Conservation (phyloP, 2,888 invertebrate species). For the Synanthedon andrenaeformis region DNA sequence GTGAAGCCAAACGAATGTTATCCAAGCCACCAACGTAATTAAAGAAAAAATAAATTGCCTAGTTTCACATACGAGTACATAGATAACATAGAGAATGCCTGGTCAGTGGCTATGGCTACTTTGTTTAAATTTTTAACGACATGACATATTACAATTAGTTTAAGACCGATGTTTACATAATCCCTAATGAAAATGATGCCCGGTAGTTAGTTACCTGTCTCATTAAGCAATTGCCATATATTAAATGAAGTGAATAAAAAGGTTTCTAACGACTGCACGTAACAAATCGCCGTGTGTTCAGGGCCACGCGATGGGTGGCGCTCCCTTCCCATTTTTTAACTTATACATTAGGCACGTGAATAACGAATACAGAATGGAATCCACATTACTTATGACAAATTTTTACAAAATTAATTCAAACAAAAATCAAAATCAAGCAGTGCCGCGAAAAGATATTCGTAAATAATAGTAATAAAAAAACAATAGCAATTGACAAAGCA, state of each 20-base stretch:
- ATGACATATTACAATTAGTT: no score
- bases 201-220: background rate
- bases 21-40: background rate
- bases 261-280: constrained; percentile 16
- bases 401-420: no score
- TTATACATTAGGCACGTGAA: background rate
- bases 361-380: no score
- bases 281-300: constrained; percentile 15
- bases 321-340: background rate
- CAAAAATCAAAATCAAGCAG: no score
- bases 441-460: no score
- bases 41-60: background rate
- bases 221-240: constrained; percentile 12
- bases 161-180: background rate
- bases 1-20: background rate
- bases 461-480: no score
- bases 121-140: no score
- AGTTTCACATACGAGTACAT: background rate
- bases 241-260: constrained; percentile 20
- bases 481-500: no score
- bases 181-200: background rate
- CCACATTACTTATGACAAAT: no score
- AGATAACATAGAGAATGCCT: no score
- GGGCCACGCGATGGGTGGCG: constrained; percentile 32
- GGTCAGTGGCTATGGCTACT: no score